Evolutionary conservation across 2,113 vertebrate species (phyloP), one percentile per base, ranked within the genome.

Genomic region (Prunella himalayana): DNA sequence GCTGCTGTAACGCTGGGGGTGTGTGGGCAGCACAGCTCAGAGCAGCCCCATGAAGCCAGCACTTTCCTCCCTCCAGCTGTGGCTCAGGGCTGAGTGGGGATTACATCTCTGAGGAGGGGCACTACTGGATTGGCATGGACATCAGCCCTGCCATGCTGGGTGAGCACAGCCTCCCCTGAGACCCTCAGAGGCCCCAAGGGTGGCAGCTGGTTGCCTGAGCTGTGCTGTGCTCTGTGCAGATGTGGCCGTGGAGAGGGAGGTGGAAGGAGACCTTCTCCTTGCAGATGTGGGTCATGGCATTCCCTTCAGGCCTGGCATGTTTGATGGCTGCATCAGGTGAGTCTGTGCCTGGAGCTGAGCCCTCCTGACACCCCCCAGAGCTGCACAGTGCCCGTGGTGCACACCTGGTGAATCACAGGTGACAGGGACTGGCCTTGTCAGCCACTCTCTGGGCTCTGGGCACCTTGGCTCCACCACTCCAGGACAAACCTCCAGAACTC

Each of bases 51-150:
- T 27, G 33, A 59, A 14, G 9, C 16, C 51, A 42, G 20, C 1
- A 0, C 24, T 65, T 49, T 30, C 45, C 54, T 66, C 23, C 42
- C 22, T 97, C 37, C 66, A 99, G 99, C 78, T 99, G 99, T 6
- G 99, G 99, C 39, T 99, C 99, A 20, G 99, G 99, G 24, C 98
- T 99, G 92, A 99, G 99, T 35, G 99, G 99, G 56, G 99, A 99
- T 96, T 98, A 98, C 87, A 98, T 99, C 70, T 98, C 99, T 0
- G 98, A 99, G 7, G 98, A 99, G 51, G 99, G 99, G 9, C 99
- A 99, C 96, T 97, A 97, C 69, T 99, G 99, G 99, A 98, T 99
- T 13, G 99, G 99, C 63, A 86, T 99, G 10, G 99, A 99, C 96
- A 99, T 99, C 97, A 99, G 99, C 94, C 93, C 98, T 2, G 98